Evolutionary conservation across 2,113 vertebrate species (phyloP).

Genomic region (Trogon surrucura): DNA sequence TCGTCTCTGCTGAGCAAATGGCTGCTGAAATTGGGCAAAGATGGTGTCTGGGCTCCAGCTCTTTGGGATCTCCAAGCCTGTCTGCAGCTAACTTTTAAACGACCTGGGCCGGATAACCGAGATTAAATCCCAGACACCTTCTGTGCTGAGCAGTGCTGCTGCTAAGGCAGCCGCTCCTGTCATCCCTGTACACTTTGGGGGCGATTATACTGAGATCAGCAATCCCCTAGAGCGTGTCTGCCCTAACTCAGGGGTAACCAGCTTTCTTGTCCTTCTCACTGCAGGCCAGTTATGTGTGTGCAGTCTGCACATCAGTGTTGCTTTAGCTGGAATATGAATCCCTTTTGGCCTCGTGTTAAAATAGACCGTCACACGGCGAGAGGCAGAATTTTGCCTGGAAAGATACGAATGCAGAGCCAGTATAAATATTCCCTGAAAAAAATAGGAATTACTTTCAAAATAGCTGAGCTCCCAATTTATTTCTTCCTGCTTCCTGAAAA

Average conservation of each 20-base stretch:
- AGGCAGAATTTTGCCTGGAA: constrained; percentile 34
- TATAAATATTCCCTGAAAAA: constrained; percentile 47
- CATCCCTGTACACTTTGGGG: not conserved
- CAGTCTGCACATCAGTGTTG: not conserved
- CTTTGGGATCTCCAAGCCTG: not conserved
- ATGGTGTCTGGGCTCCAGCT: not conserved
- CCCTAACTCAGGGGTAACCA: not conserved
- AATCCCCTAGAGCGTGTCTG: not conserved
- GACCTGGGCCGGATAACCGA: not conserved
- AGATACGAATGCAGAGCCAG: constrained; percentile 14
- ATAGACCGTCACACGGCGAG: not conserved
- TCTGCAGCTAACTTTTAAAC: not conserved
- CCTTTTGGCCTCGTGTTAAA: constrained; percentile 6
- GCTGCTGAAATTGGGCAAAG: not conserved
- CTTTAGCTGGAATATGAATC: not conserved
- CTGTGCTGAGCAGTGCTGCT: not conserved
- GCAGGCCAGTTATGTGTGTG: not conserved
- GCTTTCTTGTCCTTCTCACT: not conserved
- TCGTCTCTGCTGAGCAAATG: not conserved
- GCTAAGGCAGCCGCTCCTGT: not conserved
- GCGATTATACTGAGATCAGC: not conserved
- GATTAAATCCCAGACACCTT: not conserved
- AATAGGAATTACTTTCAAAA: constrained; percentile 49
- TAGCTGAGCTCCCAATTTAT: constrained; percentile 27
- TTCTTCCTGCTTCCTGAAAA: constrained; percentile 56